Conservation (phyloP, 2,797 vertebrate species). For the Cheirogaleus major region DNA sequence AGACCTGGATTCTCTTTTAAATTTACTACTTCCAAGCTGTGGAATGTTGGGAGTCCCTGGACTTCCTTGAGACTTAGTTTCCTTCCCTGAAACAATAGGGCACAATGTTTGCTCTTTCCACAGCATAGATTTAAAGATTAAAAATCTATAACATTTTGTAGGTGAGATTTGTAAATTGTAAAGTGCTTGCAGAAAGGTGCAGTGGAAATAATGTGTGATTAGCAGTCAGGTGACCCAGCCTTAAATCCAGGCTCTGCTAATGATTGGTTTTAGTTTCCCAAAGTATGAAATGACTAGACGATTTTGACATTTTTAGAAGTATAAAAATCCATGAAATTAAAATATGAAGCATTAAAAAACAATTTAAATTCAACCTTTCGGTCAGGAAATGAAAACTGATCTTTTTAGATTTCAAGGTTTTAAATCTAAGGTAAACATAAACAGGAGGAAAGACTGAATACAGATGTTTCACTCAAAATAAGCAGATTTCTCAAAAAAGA, state of each 20-base stretch:
- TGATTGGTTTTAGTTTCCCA: neutral
- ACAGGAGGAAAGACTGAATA: neutral
- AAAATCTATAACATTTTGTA: neutral
- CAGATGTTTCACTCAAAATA: neutral
- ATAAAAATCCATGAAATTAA: constrained; percentile 28
- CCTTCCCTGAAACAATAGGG: neutral
- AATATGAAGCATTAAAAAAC: neutral
- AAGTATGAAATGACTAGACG: neutral
- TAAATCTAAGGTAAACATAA: neutral
- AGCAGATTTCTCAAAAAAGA: neutral
- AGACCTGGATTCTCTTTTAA: neutral
- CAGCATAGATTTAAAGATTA: neutral
- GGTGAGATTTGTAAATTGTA: neutral
- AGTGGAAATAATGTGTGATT: neutral
- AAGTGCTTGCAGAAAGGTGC: neutral
- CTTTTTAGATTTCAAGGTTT: constrained; percentile 28
- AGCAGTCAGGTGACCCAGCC: neutral
- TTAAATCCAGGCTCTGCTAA: neutral
- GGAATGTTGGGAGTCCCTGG: neutral
- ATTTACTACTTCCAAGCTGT: neutral
- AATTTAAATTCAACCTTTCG: constrained; percentile 15
- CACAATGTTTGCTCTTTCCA: neutral
- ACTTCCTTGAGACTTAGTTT: neutral
- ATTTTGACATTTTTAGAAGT: neutral
- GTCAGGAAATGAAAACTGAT: constrained; percentile 15